Evolutionary conservation across 2,888 invertebrate genomes (phyloP), one percentile per base, ranked within the genome.

Genomic region (Julus scandinavius): DNA sequence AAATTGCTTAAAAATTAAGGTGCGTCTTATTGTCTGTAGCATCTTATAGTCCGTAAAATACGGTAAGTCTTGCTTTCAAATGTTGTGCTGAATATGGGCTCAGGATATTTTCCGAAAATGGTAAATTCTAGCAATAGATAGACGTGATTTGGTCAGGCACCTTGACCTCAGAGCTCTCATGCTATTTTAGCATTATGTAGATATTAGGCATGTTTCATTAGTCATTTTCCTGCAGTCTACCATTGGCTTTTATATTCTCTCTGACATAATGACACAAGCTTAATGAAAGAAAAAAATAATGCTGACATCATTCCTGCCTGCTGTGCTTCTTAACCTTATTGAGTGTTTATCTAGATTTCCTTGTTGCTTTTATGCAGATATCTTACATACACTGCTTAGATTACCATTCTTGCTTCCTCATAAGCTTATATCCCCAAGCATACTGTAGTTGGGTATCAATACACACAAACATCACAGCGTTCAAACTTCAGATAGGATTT

Each of bases 271-370:
- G 80, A 38, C 2, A 80, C 38, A 38, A 80, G 80, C 38, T 11
- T 80, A 80, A 29, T 80, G 38, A 80, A 38, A 80, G 29, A 72
- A 72, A 20, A 72, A 29, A 72, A 80, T 80, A 80, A 80, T 40
- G 80, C 80, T 80, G 80, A 80, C 80, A 80, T 80, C 80, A 80
- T 38, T 80, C 80, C 80, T 80, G 80, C 80, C 80, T 80, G 80
- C 80, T 80, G 80, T 80, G 80, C 80, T 80, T 80, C 80, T 80
- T 80, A 80, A 80, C 80, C 80, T 80, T 80, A 80, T 80, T 38
- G 80, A 80, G 80, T 80, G 80, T 80, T 80, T 80, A 38, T 80
- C 6, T 72, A 80, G 80, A 80, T 38, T 29, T 80, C 80, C 80
- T 80, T 80, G 38, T 80, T 80, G 80, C 80, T 80, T 80, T 13